Evolutionary conservation across 2,888 invertebrate species (phyloP).

Genomic region (Erebia palarica): DNA sequence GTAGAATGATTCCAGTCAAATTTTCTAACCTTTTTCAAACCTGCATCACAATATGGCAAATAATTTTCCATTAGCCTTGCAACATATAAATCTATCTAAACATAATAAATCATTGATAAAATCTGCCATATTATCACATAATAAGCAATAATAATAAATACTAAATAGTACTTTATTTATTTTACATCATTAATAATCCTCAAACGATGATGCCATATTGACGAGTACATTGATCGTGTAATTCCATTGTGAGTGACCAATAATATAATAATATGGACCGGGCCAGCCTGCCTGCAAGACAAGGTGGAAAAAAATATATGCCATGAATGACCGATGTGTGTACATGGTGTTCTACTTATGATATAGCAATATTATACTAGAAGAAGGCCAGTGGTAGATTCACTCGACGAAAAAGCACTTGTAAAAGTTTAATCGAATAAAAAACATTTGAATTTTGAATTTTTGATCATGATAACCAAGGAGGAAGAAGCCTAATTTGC

Average conservation of each 20-base stretch:
- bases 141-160: conserved; percentile 19
- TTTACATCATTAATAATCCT: conserved; percentile 49
- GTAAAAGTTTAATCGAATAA: too few species aligned
- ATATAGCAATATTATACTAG: too few species aligned
- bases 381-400: too few species aligned
- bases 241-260: conserved; percentile 64
- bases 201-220: conserved; percentile 42
- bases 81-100: too few species aligned
- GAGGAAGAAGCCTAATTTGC: too few species aligned
- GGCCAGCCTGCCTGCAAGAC: conserved; percentile 58
- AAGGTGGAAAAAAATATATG: conserved; percentile 66
- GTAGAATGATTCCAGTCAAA: too few species aligned
- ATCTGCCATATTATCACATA: neutral
- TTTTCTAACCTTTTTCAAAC: too few species aligned
- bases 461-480: too few species aligned
- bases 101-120: neutral
- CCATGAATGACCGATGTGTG: conserved; percentile 67
- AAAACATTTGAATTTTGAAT: too few species aligned
- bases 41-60: too few species aligned
- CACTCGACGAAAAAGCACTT: too few species aligned
- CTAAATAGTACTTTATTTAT: conserved; percentile 27
- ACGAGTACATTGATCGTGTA: conserved; percentile 52
- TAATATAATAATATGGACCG: conserved; percentile 46
- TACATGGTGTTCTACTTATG: conserved; percentile 49
- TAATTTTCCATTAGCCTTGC: too few species aligned